Evolutionary conservation across 2,888 invertebrate genomes (phyloP).

Genomic region (Lacanobia oleracea): DNA sequence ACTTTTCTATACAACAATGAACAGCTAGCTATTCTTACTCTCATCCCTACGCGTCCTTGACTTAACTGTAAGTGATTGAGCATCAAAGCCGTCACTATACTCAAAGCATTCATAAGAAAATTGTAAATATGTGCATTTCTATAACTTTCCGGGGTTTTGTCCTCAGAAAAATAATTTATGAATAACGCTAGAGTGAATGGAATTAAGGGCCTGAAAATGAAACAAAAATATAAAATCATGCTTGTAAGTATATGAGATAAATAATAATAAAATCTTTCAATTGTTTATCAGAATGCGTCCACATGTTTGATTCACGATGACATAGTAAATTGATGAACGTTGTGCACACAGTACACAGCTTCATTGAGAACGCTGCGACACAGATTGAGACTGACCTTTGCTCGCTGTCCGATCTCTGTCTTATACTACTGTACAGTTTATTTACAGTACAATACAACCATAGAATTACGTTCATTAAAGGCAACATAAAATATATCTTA

Average conservation of each 20-base stretch:
- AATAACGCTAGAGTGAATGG: constrained; percentile 91
- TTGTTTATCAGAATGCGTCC: constrained; percentile 31
- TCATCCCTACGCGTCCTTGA: constrained; percentile 93
- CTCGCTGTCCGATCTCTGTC: constrained; percentile 13
- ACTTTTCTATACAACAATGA: constrained; percentile 96
- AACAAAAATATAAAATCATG: constrained; percentile 30
- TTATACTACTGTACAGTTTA: constrained; percentile 1
- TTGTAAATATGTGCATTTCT: constrained; percentile 93
- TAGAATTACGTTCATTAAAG: background rate
- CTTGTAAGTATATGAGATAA: constrained; percentile 1
- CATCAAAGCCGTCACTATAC: constrained; percentile 90
- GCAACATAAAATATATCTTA: background rate
- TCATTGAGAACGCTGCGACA: constrained; percentile 30
- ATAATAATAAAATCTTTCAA: constrained; percentile 11
- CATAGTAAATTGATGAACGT: background rate
- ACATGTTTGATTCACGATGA: constrained; percentile 41
- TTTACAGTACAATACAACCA: constrained; percentile 6
- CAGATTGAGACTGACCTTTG: constrained; percentile 47
- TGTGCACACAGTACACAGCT: constrained; percentile 18
- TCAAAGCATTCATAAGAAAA: constrained; percentile 90
- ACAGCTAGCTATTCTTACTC: constrained; percentile 94
- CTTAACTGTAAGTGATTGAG: constrained; percentile 92
- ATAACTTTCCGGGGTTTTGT: constrained; percentile 84
- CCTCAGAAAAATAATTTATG: constrained; percentile 91
- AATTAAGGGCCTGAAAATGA: constrained; percentile 90